phyloP scores from a whole-genome alignment of 2,888 invertebrate species.

The Lasiommata megera region DNA sequence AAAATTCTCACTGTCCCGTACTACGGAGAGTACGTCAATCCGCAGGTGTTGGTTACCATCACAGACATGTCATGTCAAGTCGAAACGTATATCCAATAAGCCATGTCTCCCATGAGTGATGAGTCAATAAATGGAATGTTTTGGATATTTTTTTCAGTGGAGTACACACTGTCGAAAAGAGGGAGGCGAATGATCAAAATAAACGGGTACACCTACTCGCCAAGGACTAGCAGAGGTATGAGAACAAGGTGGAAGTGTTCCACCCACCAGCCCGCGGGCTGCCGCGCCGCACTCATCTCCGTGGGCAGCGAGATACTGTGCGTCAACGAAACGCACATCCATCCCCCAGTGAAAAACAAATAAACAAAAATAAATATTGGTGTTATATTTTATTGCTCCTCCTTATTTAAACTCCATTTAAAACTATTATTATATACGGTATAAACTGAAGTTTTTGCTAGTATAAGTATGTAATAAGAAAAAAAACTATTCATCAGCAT shows the following conservation, averaged over 20 bases:
- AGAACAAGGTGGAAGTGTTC: constrained; percentile 52
- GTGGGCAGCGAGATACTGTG: background rate
- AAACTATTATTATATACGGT: too few relatives aligned
- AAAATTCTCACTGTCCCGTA: too few relatives aligned
- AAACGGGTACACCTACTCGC: constrained; percentile 44
- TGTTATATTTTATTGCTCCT: too few relatives aligned
- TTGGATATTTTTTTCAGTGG: constrained; percentile 23
- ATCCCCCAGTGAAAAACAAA: background rate
- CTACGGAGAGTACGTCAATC: too few relatives aligned
- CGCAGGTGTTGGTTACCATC: too few relatives aligned
- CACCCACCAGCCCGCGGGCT: constrained; percentile 39
- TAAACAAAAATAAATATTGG: background rate
- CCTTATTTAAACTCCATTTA: too few relatives aligned
- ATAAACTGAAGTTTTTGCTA: too few relatives aligned
- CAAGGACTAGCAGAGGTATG: constrained; percentile 23
- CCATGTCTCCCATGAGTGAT: too few relatives aligned
- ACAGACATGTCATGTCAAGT: too few relatives aligned
- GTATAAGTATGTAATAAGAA: too few relatives aligned
- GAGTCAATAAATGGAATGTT: background rate
- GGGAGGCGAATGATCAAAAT: constrained; percentile 43
- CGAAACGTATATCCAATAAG: too few relatives aligned
- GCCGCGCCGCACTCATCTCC: constrained; percentile 19
- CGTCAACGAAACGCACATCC: background rate
- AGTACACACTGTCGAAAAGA: constrained; percentile 29
- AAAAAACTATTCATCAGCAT: too few relatives aligned